These are phyloP conservation scores for Pseudopleuronectes americanus DNA, from an alignment of 2,797 vertebrate species.

Conservation along the genomic window DNA sequence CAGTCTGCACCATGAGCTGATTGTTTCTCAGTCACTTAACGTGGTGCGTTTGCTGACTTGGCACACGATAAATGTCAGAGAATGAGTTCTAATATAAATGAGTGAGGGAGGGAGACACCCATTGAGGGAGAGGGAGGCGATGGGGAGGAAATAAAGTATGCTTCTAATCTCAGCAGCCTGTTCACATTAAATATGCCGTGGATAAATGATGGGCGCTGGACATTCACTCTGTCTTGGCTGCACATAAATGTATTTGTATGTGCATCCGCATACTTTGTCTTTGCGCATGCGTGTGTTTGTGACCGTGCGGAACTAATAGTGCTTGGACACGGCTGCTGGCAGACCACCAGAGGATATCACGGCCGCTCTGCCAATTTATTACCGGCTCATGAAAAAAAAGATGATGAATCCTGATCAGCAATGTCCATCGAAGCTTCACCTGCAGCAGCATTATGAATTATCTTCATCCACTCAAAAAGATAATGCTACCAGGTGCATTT, in stretches of 20 bases:
- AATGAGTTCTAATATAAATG: slow-evolving; percentile 33
- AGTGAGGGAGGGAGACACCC: slow-evolving; percentile 8
- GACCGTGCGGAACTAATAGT: slow-evolving; percentile 39
- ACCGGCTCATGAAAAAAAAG: slow-evolving; percentile 29
- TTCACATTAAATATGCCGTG: slow-evolving; percentile 67
- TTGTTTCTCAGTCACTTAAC: slow-evolving; percentile 41
- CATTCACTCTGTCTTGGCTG: slow-evolving; percentile 42
- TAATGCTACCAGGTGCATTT: background rate
- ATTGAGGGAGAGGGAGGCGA: slow-evolving; percentile 1
- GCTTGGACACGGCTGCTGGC: slow-evolving; percentile 56
- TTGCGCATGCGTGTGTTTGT: slow-evolving; percentile 3
- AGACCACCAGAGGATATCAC: slow-evolving; percentile 49
- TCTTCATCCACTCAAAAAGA: slow-evolving; percentile 8
- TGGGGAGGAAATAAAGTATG: slow-evolving; percentile 24
- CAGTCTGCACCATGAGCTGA: slow-evolving; percentile 35
- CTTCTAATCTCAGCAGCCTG: slow-evolving; percentile 47
- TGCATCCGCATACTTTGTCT: slow-evolving; percentile 9
- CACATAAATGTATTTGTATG: slow-evolving; percentile 26
- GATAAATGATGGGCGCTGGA: slow-evolving; percentile 67
- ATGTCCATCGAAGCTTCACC: slow-evolving; percentile 31
- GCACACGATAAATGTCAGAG: slow-evolving; percentile 41
- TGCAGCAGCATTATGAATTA: slow-evolving; percentile 19
- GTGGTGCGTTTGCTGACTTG: slow-evolving; percentile 55
- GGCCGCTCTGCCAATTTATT: slow-evolving; percentile 39
- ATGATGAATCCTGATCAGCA: slow-evolving; percentile 33